Evolutionary conservation across 1,140 invertebrate species (phyloP), one percentile per base, ranked within the genome.

Genomic region (Magallana gigas): DNA sequence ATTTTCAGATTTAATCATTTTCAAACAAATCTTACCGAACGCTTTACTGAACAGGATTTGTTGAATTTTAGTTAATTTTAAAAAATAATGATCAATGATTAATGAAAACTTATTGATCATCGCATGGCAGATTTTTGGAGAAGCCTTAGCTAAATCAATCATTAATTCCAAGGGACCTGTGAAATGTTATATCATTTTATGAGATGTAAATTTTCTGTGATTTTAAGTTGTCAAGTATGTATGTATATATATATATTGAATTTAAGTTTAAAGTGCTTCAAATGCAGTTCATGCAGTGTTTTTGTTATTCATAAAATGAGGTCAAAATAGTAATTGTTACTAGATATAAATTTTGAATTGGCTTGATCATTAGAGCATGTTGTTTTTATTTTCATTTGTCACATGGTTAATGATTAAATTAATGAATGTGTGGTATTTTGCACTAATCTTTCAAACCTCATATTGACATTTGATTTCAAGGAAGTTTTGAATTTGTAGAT

Each of bases 111-210:
- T 48, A 57, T n/a, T 57, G 6, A 80, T 80, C 71, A 80, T 48
- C 8, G 48, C 48, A 57, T 83, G 81, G 81, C 81, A 83, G 81
- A 83, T 83, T 83, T 83, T 83, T 83, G 81, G 57, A 83, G 18
- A 58, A 83, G 56, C 81, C 57, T 57, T 56, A 29, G 18, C 9
- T 76, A 36, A 76, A 76, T 76, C 68, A 76, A 76, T 76, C 68
- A 76, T 76, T 36, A 76, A 29, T 76, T 76, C 68, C 68, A 36
- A 76, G 68, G 68, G 68, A 76, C 68, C 68, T 76, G 68, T 29
- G 36, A 76, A 76, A 76, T 76, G 18, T 76, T 76, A 11, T 36
- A 76, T 64, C 60, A 64, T 76, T 76, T 76, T 29, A 76, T 76
- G 23, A 76, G 68, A 76, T 76, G 68, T 76, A 29, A 76, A 76